Conservation (phyloP, 1,140 invertebrate genomes). For the Drosophila mayri region DNA sequence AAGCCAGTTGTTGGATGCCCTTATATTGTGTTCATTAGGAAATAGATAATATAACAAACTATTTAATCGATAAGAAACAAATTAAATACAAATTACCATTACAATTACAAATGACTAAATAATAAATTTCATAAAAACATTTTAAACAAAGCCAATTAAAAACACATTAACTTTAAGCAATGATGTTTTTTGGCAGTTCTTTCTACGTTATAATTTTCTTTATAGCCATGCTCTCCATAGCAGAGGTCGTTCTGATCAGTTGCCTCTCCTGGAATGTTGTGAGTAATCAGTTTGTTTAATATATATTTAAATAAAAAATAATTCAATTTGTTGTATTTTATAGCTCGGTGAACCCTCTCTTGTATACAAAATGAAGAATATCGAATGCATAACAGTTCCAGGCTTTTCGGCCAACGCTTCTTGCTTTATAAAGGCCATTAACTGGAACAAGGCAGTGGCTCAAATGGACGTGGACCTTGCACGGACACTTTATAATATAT, state of each 20-base stretch:
- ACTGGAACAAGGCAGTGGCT: slow-evolving; percentile 46
- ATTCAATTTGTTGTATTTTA: neutral
- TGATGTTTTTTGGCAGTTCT: neutral
- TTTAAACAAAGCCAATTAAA: slow-evolving; percentile 5
- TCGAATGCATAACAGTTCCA: slow-evolving; percentile 12
- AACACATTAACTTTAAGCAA: neutral
- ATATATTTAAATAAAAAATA: neutral
- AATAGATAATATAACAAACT: neutral
- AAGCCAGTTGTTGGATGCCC: neutral
- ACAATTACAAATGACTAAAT: neutral
- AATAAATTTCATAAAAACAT: neutral
- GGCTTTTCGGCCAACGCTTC: slow-evolving; percentile 5
- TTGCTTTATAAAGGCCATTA: slow-evolving; percentile 37
- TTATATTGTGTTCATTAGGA: neutral
- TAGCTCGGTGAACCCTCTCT: slow-evolving; percentile 21
- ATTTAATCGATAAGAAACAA: neutral
- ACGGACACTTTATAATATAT: slow-evolving; percentile 19
- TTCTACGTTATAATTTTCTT: neutral
- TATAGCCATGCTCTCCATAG: slow-evolving; percentile 6
- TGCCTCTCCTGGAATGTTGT: slow-evolving; percentile 7
- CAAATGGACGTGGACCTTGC: slow-evolving; percentile 47
- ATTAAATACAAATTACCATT: neutral
- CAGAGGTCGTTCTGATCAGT: neutral
- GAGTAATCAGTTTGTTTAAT: neutral
- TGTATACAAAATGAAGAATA: slow-evolving; percentile 49